Evolutionary conservation across 2,113 vertebrate species (phyloP).

Genomic region (Myotis brandtii): DNA sequence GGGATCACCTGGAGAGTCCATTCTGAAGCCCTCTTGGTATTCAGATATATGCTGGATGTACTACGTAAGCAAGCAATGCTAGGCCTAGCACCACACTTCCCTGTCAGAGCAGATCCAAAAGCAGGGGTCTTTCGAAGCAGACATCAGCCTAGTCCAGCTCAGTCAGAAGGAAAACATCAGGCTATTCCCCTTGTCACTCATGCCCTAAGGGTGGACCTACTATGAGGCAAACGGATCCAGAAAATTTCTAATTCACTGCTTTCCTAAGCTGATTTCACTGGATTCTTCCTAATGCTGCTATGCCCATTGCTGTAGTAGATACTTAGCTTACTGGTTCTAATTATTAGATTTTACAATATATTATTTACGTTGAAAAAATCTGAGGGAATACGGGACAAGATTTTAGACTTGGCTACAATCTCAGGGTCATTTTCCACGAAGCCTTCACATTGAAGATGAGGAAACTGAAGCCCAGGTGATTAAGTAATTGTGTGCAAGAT

Average conservation of each 20-base stretch:
- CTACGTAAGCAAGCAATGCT: neutral
- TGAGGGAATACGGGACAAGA: neutral
- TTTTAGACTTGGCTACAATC: neutral
- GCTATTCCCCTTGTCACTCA: neutral
- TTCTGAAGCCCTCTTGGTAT: neutral
- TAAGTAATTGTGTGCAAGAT: neutral
- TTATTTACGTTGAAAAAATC: neutral
- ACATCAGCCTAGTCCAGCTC: neutral
- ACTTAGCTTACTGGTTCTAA: neutral
- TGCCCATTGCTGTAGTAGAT: neutral
- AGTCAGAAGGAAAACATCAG: constrained; percentile 6
- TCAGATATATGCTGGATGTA: neutral
- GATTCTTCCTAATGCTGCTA: neutral
- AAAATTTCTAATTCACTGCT: neutral
- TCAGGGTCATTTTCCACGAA: constrained; percentile 17
- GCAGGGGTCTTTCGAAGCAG: neutral
- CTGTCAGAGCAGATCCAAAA: neutral
- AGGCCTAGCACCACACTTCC: neutral
- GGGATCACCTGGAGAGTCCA: neutral
- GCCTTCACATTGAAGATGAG: neutral
- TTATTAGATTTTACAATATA: constrained; percentile 15
- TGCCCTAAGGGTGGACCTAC: neutral
- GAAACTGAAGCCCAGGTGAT: neutral
- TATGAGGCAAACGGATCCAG: neutral
- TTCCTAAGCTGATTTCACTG: neutral